Evolutionary conservation across 2,888 invertebrate genomes (phyloP).

Genomic region (Apantesis nais): DNA sequence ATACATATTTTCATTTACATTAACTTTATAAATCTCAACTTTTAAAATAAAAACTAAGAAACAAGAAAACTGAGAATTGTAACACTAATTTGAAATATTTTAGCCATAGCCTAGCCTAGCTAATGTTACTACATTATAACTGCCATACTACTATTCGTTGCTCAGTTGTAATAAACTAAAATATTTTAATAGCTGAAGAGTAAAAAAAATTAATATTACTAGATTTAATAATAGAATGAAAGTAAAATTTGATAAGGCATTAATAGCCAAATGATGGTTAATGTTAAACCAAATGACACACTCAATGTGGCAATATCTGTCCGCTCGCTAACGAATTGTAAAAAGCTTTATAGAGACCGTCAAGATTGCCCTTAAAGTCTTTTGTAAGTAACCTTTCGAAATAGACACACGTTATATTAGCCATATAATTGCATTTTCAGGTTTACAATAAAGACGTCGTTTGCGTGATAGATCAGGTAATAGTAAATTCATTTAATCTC

Average conservation of each 20-base stretch:
- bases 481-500: background rate
- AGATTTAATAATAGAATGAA: background rate
- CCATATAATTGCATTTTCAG: slow-evolving; percentile 58
- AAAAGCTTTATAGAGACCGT: background rate
- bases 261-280: background rate
- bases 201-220: background rate
- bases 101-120: background rate
- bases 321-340: background rate
- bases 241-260: background rate
- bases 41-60: background rate
- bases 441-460: slow-evolving; percentile 69
- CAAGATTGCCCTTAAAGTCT: background rate
- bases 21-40: background rate
- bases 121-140: background rate
- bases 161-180: background rate
- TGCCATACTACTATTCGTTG: background rate
- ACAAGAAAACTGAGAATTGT: background rate
- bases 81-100: background rate
- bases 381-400: slow-evolving; percentile 16
- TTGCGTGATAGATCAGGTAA: slow-evolving; percentile 72
- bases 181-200: background rate
- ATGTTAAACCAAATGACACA: background rate
- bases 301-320: background rate
- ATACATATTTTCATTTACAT: background rate
- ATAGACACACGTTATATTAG: slow-evolving; percentile 11